phyloP scores from a whole-genome alignment of 2,888 invertebrate genomes.

The Ophion ellenae region DNA sequence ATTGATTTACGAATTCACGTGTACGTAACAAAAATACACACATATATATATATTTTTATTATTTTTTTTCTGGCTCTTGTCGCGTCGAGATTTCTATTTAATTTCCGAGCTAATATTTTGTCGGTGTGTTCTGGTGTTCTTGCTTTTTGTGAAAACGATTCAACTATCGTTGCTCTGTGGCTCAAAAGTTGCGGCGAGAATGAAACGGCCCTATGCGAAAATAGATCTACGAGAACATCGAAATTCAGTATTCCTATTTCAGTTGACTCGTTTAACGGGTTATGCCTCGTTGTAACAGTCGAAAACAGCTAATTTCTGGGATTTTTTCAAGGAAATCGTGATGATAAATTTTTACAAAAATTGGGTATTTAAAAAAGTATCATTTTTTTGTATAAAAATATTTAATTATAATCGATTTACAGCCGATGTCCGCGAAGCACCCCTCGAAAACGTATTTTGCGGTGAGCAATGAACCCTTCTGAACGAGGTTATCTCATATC shows the following conservation, averaged over 20 bases:
- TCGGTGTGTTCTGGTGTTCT: conserved; percentile 10
- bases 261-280: background rate
- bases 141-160: background rate
- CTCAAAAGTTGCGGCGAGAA: conserved; percentile 19
- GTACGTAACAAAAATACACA: conserved; percentile 36
- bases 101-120: conserved; percentile 36
- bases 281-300: too few relatives aligned
- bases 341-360: too few relatives aligned
- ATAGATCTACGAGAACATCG: conserved; percentile 34
- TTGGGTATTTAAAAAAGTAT: too few relatives aligned
- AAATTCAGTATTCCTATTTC: conserved; percentile 32
- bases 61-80: conserved; percentile 10
- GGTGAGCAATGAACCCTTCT: too few relatives aligned
- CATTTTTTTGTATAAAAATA: too few relatives aligned
- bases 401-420: too few relatives aligned
- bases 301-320: too few relatives aligned
- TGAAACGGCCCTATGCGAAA: conserved; percentile 32
- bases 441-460: too few relatives aligned
- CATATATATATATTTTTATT: conserved; percentile 19
- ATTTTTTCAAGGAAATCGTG: too few relatives aligned
- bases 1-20: conserved; percentile 53
- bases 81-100: conserved; percentile 21
- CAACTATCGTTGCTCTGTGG: conserved; percentile 22
- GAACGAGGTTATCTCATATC: too few relatives aligned
- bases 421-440: too few relatives aligned